Percentiles rank a stretch among this genome's conserved stretches.
Evolutionary conservation across 2,888 invertebrate genomes (phyloP).

Genomic region (Megaustenia siamemsis): DNA sequence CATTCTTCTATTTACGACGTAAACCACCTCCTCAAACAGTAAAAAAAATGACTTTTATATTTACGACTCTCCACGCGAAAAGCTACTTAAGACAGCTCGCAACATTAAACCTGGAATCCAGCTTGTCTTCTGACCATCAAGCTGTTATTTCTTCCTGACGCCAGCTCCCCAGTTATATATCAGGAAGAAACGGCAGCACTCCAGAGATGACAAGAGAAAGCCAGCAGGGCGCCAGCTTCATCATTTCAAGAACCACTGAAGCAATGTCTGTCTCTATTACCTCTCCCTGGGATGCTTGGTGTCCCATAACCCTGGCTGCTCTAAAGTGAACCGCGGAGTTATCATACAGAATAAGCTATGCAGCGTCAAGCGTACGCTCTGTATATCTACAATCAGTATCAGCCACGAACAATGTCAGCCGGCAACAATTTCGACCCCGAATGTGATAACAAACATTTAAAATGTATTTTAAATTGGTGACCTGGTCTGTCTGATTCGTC

Average conservation of each 20-base stretch:
- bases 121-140: not conserved
- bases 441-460: too few relatives aligned
- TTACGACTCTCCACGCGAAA: too few relatives aligned
- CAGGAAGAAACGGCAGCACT: not conserved
- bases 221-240: not conserved
- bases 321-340: not conserved
- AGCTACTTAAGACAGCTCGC: not conserved
- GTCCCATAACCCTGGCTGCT: not conserved
- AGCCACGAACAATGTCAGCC: too few relatives aligned
- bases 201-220: not conserved
- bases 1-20: too few relatives aligned
- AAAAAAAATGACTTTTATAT: too few relatives aligned
- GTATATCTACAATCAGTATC: not conserved
- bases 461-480: too few relatives aligned
- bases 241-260: not conserved
- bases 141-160: not conserved
- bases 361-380: too few relatives aligned
- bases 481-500: too few relatives aligned
- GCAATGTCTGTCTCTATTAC: not conserved
- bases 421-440: too few relatives aligned
- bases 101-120: not conserved
- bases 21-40: too few relatives aligned
- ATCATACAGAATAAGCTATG: too few relatives aligned
- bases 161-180: slow-evolving; percentile 1
- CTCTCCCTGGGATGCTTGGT: not conserved